These are phyloP conservation scores for Nasua narica DNA, from an alignment of 2,797 vertebrate genomes.

Conservation along the genomic window DNA sequence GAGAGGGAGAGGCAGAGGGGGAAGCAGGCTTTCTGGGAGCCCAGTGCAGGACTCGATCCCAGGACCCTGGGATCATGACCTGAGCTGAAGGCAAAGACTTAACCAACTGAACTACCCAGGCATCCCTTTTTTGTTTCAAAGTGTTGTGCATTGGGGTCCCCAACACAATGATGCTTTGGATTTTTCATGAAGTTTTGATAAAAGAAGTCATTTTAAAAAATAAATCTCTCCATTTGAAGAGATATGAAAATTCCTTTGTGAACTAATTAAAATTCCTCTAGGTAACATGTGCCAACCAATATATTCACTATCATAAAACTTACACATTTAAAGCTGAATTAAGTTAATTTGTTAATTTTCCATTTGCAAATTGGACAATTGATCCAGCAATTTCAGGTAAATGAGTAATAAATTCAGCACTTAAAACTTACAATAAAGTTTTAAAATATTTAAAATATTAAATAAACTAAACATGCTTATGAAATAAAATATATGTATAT, in stretches of 20 bases:
- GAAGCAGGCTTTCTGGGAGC: too few species aligned
- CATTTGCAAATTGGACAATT: neutral
- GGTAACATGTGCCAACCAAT: neutral
- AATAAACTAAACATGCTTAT: neutral
- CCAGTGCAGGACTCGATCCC: too few species aligned
- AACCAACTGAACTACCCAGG: too few species aligned
- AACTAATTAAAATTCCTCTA: conserved; percentile 24
- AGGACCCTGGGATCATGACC: too few species aligned
- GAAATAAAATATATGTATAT: neutral
- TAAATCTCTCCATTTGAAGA: neutral
- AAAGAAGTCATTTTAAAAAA: neutral
- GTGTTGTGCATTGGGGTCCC: neutral
- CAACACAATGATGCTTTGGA: neutral
- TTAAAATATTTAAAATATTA: neutral
- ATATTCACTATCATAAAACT: neutral
- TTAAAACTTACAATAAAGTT: neutral
- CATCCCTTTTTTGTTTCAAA: neutral
- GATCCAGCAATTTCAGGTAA: neutral
- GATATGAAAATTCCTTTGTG: neutral
- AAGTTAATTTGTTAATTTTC: conserved; percentile 21
- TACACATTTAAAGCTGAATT: neutral
- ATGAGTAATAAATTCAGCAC: neutral
- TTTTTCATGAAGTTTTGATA: neutral
- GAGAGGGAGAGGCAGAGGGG: too few species aligned
- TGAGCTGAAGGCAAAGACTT: too few species aligned